These are phyloP conservation scores for Litocranius walleri DNA, from an alignment of 2,113 vertebrate genomes.

Conservation along the genomic window DNA sequence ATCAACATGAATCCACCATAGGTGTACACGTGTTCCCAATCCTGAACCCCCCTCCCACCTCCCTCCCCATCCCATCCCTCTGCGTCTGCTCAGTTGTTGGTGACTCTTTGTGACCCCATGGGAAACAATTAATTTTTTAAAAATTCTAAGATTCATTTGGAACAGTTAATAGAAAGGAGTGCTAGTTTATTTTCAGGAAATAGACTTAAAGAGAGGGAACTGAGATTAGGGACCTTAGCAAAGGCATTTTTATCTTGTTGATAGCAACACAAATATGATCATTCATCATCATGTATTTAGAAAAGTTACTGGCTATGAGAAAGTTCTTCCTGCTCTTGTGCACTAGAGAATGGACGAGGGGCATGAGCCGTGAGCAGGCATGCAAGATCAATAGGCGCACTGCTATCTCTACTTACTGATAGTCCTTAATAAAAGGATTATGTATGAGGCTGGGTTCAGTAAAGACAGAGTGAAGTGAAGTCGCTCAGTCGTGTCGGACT, in stretches of 20 bases:
- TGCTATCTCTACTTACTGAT: neutral
- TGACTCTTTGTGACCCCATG: neutral
- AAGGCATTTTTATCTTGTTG: neutral
- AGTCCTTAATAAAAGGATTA: neutral
- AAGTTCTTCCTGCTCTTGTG: neutral
- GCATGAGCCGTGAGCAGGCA: neutral
- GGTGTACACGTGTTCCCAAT: no score
- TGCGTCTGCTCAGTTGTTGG: neutral
- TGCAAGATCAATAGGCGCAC: rapidly evolving
- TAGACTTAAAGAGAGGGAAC: neutral
- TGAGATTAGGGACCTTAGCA: neutral
- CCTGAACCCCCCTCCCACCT: no score
- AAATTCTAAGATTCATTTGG: neutral
- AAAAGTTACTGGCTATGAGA: neutral
- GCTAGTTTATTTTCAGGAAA: neutral
- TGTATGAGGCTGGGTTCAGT: neutral
- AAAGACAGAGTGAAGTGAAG: neutral
- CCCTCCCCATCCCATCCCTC: no score
- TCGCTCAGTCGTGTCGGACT: neutral
- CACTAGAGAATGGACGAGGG: neutral
- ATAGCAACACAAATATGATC: neutral
- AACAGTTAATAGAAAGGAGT: neutral
- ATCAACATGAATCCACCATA: no score
- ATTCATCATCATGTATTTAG: neutral
- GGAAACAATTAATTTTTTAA: neutral